Base-by-base conservation (phyloP, 2,797 vertebrate genomes). In the Prionace glauca region DNA sequence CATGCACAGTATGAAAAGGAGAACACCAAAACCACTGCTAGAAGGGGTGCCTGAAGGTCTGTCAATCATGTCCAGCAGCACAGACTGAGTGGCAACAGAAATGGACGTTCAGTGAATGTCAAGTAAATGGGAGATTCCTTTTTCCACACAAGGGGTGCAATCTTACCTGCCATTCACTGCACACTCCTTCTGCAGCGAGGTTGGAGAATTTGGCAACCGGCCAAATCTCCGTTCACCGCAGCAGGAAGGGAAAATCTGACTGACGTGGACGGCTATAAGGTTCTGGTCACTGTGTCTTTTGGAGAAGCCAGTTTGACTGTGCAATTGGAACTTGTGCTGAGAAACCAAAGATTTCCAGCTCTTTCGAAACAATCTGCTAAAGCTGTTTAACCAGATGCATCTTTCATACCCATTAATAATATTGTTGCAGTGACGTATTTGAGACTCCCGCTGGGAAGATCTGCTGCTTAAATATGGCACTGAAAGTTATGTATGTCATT, bases 351-450 rank as follows among this genome's bases (percentile, higher is more conserved):
- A 24, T n/a, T 22, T 50, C n/a, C 20, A 36, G 69, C 62, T 36
- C n/a, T n/a, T 74, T 74, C 56, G 14, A 56, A 94, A 50, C 16
- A 50, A 29, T 60, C 29, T 56, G 32, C 71, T 56, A 20, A 29
- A 56, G 36, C 26, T 56, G 29, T 56, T 74, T 77, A 56, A 1
- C 45, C 26, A n/a, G 41, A 41, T 95, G 41, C 29, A 95, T 79
- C 50, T 95, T 26, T 88, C 95, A 41, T 84, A 7, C 22, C 79
- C 95, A 71, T 50, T 95, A 87, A 88, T 96, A 67, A 96, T 96
- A 95, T 94, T 84, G 95, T 87, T 93, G 29, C 93, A 74, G 71
- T 77, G 50, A 16, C 11, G 8, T 69, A 67, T 62, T 95, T 95
- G 79, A 8, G 95, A 96, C 96, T 95, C 65, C 20, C 3, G 81